phyloP scores from a whole-genome alignment of 2,888 invertebrate genomes.

The Phortica magna region DNA sequence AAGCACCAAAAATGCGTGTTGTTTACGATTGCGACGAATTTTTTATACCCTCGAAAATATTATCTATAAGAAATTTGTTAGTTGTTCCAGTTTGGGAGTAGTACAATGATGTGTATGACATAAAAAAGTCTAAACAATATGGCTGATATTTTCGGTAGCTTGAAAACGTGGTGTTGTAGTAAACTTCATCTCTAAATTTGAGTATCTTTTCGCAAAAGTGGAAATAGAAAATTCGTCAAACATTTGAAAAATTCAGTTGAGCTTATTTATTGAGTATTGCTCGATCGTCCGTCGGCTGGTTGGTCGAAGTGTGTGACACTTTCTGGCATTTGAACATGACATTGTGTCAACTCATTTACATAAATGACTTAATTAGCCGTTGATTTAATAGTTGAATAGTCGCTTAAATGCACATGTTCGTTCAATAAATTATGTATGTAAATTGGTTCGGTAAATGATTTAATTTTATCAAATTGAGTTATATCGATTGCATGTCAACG shows the following conservation, averaged over 20 bases:
- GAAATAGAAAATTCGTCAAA: neutral
- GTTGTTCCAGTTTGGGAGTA: too few species aligned
- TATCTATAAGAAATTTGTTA: too few species aligned
- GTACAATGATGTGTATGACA: too few species aligned
- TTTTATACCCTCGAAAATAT: too few species aligned
- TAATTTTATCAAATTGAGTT: neutral
- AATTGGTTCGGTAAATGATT: conserved; percentile 14
- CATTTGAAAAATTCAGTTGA: neutral
- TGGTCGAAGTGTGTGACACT: conserved; percentile 29
- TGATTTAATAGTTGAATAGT: conserved; percentile 27
- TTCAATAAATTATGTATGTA: conserved; percentile 26
- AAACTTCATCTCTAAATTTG: too few species aligned
- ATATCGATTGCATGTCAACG: neutral
- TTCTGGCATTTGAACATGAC: conserved; percentile 48
- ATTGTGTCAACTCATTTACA: conserved; percentile 56
- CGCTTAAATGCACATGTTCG: neutral
- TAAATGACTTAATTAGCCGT: conserved; percentile 65
- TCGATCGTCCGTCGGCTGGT: neutral
- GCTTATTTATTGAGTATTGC: neutral
- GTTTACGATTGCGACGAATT: too few species aligned
- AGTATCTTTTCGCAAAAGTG: too few species aligned
- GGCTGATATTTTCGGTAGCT: too few species aligned
- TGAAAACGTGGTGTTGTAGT: too few species aligned
- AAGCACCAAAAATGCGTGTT: too few species aligned
- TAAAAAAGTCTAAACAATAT: too few species aligned